Base-by-base conservation (phyloP, 2,113 vertebrate species). In the Actinemys pallida region DNA sequence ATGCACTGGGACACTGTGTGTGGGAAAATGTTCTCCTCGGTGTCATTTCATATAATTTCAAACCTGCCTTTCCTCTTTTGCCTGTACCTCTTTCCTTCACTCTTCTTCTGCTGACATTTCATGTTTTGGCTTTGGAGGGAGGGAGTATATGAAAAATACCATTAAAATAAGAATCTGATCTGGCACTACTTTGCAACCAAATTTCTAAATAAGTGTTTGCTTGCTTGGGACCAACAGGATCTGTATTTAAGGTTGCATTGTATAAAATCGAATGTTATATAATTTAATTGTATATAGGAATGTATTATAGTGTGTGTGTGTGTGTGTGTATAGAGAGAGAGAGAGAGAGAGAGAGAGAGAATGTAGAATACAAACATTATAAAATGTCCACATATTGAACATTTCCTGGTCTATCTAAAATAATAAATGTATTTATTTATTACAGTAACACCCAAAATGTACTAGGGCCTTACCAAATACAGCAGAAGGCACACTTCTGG, bases 401-500 rank as follows among this genome's bases (percentile, higher is more conserved):
- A 49, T 81, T 65, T 65, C 16, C 62, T 65, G 14, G 35, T 91
- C 82, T 83, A 57, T 75, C 11, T 10, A 80, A 17, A 56, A 1
- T 1, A 49, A 89, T 92, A 72, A 82, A 86, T 94, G 59, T 81
- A 8, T 8, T 65, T 92, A 25, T 62, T 62, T 31, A 11, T 89
- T 89, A 62, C 52, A 50, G 79, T 88, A 88, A 24, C 39, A 11
- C 80, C 84, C 83, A 89, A 29, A 93, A 83, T 1, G 49, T 39
- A 8, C 45, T 4, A 89, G 90, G 88, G 31, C 45, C 78, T 94
- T 83, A 22, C 81, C 82, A 96, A 95, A 95, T 8, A 86, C 89
- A 69, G 81, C 62, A 69, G 62, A 65, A 93, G 96, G 94, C 92
- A 72, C 87, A 79, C 92, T 96, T 93, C 95, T 92, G 90, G 39